These are phyloP conservation scores for Pseudorectes ferrugineus DNA, from an alignment of 2,113 vertebrate species.

Conservation along the genomic window DNA sequence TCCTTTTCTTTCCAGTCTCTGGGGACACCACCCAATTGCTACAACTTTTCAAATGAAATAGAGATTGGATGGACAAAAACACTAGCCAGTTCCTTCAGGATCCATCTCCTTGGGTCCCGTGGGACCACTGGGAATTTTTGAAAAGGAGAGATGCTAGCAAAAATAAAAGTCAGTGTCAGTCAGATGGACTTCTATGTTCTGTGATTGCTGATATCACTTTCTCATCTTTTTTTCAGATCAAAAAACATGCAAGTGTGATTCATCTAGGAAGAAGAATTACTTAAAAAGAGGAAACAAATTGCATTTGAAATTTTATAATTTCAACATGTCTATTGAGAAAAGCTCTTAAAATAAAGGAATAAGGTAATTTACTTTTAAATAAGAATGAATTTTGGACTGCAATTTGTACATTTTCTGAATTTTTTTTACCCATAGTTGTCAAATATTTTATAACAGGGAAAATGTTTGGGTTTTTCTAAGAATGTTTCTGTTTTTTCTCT, in stretches of 20 bases:
- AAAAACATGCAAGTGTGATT: neutral
- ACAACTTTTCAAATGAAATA: neutral
- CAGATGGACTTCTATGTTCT: neutral
- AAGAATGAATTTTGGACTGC: neutral
- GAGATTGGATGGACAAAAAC: neutral
- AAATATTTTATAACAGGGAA: neutral
- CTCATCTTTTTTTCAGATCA: neutral
- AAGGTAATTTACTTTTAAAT: neutral
- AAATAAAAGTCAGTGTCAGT: neutral
- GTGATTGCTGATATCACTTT: neutral
- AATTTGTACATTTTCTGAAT: neutral
- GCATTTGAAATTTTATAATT: neutral
- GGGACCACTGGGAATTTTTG: neutral
- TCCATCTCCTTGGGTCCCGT: neutral
- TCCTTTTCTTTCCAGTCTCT: neutral
- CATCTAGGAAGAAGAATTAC: neutral
- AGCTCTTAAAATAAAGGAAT: neutral
- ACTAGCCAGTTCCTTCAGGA: neutral
- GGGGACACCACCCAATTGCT: fast-evolving
- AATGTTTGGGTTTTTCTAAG: fast-evolving
- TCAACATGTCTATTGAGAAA: neutral
- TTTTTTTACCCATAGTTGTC: neutral
- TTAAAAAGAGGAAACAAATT: neutral
- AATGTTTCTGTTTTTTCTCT: neutral
- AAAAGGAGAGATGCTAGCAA: neutral